Percentiles rank a stretch among this genome's conserved stretches.
phyloP scores from a whole-genome alignment of 2,888 invertebrate species.

The Azorinus chamasolen region DNA sequence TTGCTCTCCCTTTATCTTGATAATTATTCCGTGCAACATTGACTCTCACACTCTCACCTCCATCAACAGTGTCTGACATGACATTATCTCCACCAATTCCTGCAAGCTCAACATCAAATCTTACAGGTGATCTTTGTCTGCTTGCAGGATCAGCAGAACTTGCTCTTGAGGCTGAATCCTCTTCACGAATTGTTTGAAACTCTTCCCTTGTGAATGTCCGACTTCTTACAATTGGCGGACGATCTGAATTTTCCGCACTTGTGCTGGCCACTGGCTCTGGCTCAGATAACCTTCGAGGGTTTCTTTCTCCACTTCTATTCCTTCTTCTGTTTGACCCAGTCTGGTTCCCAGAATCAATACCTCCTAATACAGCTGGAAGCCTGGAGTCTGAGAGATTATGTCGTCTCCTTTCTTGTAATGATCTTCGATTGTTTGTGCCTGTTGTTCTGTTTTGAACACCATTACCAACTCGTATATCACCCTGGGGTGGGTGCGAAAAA shows the following conservation, averaged over 20 bases:
- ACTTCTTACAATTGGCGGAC: constrained; percentile 48
- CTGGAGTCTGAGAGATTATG: constrained; percentile 76
- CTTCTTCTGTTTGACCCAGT: constrained; percentile 42
- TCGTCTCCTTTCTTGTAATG: constrained; percentile 67
- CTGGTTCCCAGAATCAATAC: constrained; percentile 16
- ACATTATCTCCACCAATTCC: constrained; percentile 2
- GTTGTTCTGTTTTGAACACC: constrained; percentile 16
- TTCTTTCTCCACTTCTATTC: constrained; percentile 14
- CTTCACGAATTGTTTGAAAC: constrained; percentile 53
- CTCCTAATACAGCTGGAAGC: constrained; percentile 37
- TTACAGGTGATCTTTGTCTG: constrained; percentile 58
- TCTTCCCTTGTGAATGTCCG: constrained; percentile 64
- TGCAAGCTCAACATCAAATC: constrained; percentile 48
- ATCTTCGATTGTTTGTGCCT: constrained; percentile 38
- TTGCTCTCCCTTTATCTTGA: constrained; percentile 78
- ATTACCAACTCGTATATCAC: constrained; percentile 53
- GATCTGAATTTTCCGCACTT: constrained; percentile 30
- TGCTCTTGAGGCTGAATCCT: constrained; percentile 55
- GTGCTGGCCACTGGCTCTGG: constrained; percentile 42
- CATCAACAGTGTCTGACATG: constrained; percentile 44
- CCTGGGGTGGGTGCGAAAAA: constrained; percentile 49
- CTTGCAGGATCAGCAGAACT: constrained; percentile 56
- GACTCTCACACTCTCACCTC: constrained; percentile 75
- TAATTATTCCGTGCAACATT: constrained; percentile 79
- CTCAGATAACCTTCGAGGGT: neutral